Evolutionary conservation across 2,113 vertebrate genomes (phyloP), one percentile per base, ranked within the genome.

Genomic region (Rhea pennata): DNA sequence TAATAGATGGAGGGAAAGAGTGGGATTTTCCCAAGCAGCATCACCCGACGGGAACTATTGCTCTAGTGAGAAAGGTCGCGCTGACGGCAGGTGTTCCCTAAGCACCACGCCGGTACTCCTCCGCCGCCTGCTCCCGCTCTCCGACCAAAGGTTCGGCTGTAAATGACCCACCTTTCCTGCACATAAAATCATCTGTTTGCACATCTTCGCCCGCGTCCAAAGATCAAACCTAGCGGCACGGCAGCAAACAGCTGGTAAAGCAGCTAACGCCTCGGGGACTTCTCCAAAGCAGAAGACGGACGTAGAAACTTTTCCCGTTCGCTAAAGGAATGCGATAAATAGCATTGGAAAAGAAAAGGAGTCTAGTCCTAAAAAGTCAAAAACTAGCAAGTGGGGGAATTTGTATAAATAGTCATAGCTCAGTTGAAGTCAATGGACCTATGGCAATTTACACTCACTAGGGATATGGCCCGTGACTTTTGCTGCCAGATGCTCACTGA

Each of bases 351-450:
- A 85, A 87, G 20, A 71, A 72, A n/a, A 14, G 15, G 15, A 69
- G 15, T 17, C 27, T n/a, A 84, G 42, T 58, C 46, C 39, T 86
- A 90, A 69, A 58, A 77, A 80, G 26, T 17, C 6, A 67, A 90
- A 84, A 85, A 21, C 6, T 67, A 84, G 51, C 8, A 59, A 73
- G 24, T 14, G 12, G 6, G 15, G 20, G 29, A 91, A 88, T 92
- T 92, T 92, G 84, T 94, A 62, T 91, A 70, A 86, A 77, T 64
- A 87, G 96, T 96, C 90, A 95, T 87, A 96, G 95, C 44, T 96
- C 84, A 95, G 58, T 50, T 92, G 88, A 91, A 96, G 80, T 75
- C 73, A 95, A 92, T 84, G 84, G 70, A 50, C 90, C 88, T 89
- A 14, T n/a, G 62, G 87, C 84, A 96, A 91, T 84, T 92, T 96